A percentile compares a stretch with the other conserved stretches of the same genome.
phyloP scores from a whole-genome alignment of 2,888 invertebrate genomes.

The Eupithecia insigniata region DNA sequence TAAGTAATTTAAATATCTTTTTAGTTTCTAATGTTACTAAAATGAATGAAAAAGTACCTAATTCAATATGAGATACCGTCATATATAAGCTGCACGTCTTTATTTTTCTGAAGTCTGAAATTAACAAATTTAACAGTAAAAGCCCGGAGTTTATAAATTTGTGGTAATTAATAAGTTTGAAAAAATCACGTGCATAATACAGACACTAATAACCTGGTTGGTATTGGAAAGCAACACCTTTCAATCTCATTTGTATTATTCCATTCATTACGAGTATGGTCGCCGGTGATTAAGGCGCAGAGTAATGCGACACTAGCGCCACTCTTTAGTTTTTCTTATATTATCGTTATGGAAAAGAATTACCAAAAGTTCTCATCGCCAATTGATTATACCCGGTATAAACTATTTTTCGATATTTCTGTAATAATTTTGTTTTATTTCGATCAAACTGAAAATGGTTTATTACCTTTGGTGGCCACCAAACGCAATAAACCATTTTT shows the following conservation, averaged over 20 bases:
- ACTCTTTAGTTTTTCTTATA: no score
- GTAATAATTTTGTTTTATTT: no score
- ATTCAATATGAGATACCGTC: neutral
- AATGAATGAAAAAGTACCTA: neutral
- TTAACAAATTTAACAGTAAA: constrained; percentile 1
- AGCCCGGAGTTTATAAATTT: neutral
- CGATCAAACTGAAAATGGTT: no score
- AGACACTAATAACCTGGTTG: neutral
- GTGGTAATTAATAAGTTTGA: neutral
- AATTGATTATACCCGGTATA: no score
- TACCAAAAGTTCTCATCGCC: no score
- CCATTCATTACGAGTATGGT: neutral
- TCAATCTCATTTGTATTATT: neutral
- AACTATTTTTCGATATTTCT: no score
- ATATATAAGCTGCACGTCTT: neutral
- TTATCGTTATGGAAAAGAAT: no score
- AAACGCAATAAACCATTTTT: no score
- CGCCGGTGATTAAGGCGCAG: no score
- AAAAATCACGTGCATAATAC: neutral
- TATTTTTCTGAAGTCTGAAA: neutral
- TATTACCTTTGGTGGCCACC: no score
- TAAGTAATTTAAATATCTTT: constrained; percentile 57
- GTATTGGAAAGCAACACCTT: constrained; percentile 13
- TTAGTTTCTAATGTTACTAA: neutral
- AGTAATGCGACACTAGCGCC: no score